Evolutionary conservation across 1,140 invertebrate genomes (phyloP).

Genomic region (Bathynomus jamesi): DNA sequence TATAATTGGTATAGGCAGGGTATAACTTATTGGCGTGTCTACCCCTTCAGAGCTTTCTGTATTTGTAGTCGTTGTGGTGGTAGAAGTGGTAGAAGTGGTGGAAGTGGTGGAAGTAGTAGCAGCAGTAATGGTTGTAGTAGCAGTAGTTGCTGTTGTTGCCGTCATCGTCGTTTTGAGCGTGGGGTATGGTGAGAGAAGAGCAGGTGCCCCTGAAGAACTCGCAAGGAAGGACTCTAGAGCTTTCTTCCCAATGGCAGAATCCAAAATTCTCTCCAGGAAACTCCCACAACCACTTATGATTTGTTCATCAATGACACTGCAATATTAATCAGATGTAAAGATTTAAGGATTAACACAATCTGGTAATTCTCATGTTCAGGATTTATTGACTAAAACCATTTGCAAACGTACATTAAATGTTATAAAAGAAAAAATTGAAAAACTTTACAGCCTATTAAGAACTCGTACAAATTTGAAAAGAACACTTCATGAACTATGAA

Average conservation of each 20-base stretch:
- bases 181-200: constrained; percentile 42
- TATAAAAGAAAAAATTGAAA: not conserved
- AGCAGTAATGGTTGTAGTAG: not conserved
- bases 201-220: constrained; percentile 42
- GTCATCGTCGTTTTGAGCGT: constrained; percentile 4
- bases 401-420: no score
- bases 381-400: no score
- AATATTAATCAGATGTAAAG: constrained; percentile 17
- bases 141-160: not conserved
- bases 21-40: constrained; percentile 10
- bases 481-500: no score
- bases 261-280: constrained; percentile 76
- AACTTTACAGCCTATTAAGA: no score
- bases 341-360: not conserved
- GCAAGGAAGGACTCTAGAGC: constrained; percentile 73
- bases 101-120: not conserved
- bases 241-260: constrained; percentile 64
- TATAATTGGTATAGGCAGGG: constrained; percentile 46
- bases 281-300: constrained; percentile 61
- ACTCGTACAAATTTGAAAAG: no score
- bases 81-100: not conserved
- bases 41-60: not conserved
- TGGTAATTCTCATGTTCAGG: no score
- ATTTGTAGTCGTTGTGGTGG: not conserved
- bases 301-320: constrained; percentile 36